phyloP scores from a whole-genome alignment of 2,888 invertebrate genomes.

The Thecocarcelia acutangulata region DNA sequence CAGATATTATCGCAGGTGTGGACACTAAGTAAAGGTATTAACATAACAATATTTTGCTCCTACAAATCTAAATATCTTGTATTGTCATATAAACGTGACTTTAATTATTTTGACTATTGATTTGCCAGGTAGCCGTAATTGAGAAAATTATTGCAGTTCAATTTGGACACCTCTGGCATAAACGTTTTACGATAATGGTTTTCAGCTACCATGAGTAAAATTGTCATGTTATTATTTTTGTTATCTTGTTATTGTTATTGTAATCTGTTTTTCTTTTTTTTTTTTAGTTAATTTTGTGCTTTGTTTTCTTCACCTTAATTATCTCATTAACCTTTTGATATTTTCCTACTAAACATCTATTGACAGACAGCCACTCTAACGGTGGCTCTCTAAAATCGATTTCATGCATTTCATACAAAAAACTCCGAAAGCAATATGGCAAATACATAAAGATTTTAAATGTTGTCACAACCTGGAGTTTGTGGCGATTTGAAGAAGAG shows the following conservation, averaged over 20 bases:
- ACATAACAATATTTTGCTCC: too few species aligned
- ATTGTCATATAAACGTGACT: too few species aligned
- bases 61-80: too few species aligned
- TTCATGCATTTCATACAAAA: slow-evolving; percentile 5
- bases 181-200: slow-evolving; percentile 42
- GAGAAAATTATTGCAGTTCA: neutral
- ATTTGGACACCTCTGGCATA: slow-evolving; percentile 38
- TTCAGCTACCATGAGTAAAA: slow-evolving; percentile 45
- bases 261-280: neutral
- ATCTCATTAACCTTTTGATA: slow-evolving; percentile 70
- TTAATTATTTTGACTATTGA: too few species aligned
- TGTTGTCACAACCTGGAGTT: slow-evolving; percentile 6
- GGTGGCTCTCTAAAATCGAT: slow-evolving; percentile 45
- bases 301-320: slow-evolving; percentile 65
- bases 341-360: slow-evolving; percentile 61
- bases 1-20: too few species aligned
- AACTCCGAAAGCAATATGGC: neutral
- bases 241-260: slow-evolving; percentile 39
- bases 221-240: slow-evolving; percentile 28
- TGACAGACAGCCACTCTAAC: slow-evolving; percentile 45
- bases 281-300: slow-evolving; percentile 20
- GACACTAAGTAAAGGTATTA: too few species aligned
- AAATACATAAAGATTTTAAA: neutral
- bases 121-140: too few species aligned
- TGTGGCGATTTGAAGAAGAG: neutral